Evolutionary conservation across 2,113 vertebrate genomes (phyloP), one percentile per base, ranked within the genome.

Genomic region (Micronisus gabar): DNA sequence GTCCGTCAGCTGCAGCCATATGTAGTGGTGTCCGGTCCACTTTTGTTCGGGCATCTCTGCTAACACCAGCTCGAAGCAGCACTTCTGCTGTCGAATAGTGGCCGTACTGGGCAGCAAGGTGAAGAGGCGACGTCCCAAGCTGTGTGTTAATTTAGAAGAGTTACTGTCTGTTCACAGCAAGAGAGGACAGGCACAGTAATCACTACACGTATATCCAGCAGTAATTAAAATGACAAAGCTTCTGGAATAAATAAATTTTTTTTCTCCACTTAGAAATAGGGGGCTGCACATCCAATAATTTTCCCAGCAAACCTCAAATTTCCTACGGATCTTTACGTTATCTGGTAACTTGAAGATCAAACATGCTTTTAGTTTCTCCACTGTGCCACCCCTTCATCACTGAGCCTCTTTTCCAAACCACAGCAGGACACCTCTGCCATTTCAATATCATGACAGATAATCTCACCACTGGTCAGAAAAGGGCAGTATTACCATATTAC

Each of bases 11-110:
- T 0, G 99, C 99, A 0, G 99, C 99, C 99, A 99, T 99, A 92
- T 99, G 99, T 74, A 99, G 96, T 0, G 99, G 99, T 2, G 99
- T 99, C 84, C 99, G 95, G 98, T 99, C 99, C 86, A 99, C 99
- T 76, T 99, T 99, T 50, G 99, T 99, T 6, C 99, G 98, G 34
- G 99, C 99, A 20, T 99, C 99, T 73, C 99, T 97, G 98, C 99
- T 99, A 43, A 99, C 98, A 0, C 99, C 99, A 0, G 99, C 99
- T 21, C 99, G 97, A 9, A 99, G 98, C 78, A 99, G 98, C 20
- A 99, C 99, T 58, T 99, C 99, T 0, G 99, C 99, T 0, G 99
- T 99, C 21, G 99, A 99, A 75, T 99, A 99, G 94, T 99, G 99
- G 8, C 99, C 99, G 3, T 98, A 97, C 96, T 99, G 99, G 56